phyloP scores from a whole-genome alignment of 2,113 vertebrate genomes.

The Mesembrinibis cayennensis region DNA sequence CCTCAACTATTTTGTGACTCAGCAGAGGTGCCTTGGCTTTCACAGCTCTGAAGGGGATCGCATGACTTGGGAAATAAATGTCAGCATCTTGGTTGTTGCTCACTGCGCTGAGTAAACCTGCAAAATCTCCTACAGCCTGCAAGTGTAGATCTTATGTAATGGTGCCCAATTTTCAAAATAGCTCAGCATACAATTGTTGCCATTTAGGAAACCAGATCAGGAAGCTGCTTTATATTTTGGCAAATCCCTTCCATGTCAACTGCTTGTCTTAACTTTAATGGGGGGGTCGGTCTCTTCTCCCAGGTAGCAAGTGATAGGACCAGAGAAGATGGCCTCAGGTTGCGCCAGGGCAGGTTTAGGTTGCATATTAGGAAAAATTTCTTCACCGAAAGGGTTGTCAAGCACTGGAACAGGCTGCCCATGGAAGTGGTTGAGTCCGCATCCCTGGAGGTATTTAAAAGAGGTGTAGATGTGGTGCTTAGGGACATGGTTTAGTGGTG shows the following conservation, averaged over 20 bases:
- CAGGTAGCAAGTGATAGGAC: too few species aligned
- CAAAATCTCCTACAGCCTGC: not conserved
- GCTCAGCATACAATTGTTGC: accelerated
- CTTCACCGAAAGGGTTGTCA: too few species aligned
- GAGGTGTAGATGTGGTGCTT: too few species aligned
- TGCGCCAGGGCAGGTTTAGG: too few species aligned
- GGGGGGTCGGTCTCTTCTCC: too few species aligned
- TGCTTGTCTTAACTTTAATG: not conserved
- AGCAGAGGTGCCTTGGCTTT: not conserved
- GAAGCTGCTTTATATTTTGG: not conserved
- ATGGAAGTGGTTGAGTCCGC: too few species aligned
- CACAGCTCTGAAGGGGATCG: not conserved
- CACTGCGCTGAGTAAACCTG: not conserved
- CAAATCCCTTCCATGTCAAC: not conserved
- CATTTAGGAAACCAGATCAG: not conserved
- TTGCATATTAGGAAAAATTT: too few species aligned
- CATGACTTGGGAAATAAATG: not conserved
- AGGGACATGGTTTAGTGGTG: too few species aligned
- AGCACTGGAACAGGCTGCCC: too few species aligned
- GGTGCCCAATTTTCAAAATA: not conserved
- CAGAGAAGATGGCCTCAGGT: too few species aligned
- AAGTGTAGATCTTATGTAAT: accelerated
- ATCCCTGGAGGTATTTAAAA: too few species aligned
- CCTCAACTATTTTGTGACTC: not conserved
- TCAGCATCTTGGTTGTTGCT: not conserved